Base-by-base conservation (phyloP, 2,888 invertebrate genomes). In the Asteroscopus sphinx region DNA sequence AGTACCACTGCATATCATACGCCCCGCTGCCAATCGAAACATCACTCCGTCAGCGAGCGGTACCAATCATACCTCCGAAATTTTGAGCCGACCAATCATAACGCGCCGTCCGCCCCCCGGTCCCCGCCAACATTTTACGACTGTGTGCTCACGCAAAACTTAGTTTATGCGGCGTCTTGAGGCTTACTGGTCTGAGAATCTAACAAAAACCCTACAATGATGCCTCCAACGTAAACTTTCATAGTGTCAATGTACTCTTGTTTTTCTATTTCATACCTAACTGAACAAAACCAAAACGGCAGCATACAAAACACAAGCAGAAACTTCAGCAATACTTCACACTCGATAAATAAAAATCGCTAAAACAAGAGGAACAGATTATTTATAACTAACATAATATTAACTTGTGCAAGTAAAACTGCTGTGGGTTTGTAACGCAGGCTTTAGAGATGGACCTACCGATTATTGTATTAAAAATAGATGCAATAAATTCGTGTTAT, bases 401-500 rank as follows among this genome's bases (percentile, higher is more conserved):
- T 68, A 61, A 65, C 58, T 74, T 74, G 74, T 75, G 74, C 75
- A 73, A 70, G 58, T 61, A 60, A 59, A 64, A 61, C 71, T 66
- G 68, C 57, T 44, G 68, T 66, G 63, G 42, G 47, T 44, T 67
- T 59, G 57, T 37, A 35, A 46, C 5, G 44, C 56, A 16, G 47
- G 36, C 8, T 39, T 5, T 37, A 6, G 15, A 45, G 8, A 57
- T 57, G 56, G 37, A 30, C 59, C 59, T 59, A 68, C 57, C 58
- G 44, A 53, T 66, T 52, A 56, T 41, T 63, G 41, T 61, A 63
- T 44, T 60, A 70, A 51, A 72, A 54, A 65, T 56, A 63, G 65
- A 66, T 64, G 65, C n/a, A 68, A 73, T 75, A 75, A 75, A 73
- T 75, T 75, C 70, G 73, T 75, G 56, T 75, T 73, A 65, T 71